Evolutionary conservation across 2,888 invertebrate species (phyloP).

Genomic region (Stegana nigrithorax): DNA sequence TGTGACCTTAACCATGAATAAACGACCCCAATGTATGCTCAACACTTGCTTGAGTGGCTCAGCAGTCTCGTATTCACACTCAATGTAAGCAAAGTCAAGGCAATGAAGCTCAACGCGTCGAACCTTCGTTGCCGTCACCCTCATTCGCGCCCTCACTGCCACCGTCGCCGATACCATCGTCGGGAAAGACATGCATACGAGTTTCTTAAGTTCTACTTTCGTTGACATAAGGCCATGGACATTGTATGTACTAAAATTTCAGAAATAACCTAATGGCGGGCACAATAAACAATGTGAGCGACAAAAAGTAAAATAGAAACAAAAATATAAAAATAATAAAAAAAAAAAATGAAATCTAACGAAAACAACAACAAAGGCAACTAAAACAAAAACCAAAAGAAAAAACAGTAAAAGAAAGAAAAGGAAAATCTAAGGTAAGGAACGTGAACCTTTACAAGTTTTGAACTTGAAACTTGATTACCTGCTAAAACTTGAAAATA

Average conservation of each 20-base stretch:
- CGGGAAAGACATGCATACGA: too few species aligned
- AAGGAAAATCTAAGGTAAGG: too few species aligned
- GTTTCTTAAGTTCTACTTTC: constrained; percentile 27
- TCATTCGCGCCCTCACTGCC: too few species aligned
- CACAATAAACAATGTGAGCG: background rate
- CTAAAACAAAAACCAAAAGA: background rate
- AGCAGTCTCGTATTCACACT: constrained; percentile 4
- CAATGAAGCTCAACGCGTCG: constrained; percentile 32
- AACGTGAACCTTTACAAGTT: constrained; percentile 52
- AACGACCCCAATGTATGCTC: background rate
- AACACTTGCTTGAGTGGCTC: too few species aligned
- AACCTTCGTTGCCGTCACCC: constrained; percentile 27
- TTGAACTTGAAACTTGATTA: constrained; percentile 60
- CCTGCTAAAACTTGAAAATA: constrained; percentile 38
- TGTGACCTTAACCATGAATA: constrained; percentile 10
- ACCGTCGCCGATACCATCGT: too few species aligned
- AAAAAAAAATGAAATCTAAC: background rate
- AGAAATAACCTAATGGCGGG: constrained; percentile 31
- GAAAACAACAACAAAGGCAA: background rate
- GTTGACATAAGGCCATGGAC: constrained; percentile 50
- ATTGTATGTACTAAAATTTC: constrained; percentile 43
- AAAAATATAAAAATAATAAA: background rate
- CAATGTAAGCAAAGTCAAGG: constrained; percentile 43
- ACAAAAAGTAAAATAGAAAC: background rate
- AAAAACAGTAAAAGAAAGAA: too few species aligned